These are phyloP conservation scores for Ciona savignyi DNA, from an alignment of 23 tunicate genomes.

Conservation along the genomic window DNA sequence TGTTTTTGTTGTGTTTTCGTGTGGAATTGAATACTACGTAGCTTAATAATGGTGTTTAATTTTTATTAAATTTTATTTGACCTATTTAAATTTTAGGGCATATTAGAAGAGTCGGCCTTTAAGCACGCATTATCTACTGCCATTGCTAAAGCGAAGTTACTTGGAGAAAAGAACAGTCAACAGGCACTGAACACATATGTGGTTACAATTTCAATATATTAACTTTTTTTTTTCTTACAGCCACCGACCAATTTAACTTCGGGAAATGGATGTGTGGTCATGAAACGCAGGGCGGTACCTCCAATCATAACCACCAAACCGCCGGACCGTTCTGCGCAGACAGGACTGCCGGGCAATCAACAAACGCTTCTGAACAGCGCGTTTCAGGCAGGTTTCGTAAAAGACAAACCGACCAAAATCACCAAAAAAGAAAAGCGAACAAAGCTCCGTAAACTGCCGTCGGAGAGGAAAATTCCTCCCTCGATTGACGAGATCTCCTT, in stretches of 20 bases:
- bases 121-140: conserved; percentile 44
- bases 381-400: not conserved
- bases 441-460: not conserved
- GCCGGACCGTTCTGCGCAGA: not conserved
- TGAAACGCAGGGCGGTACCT: conserved; percentile 75
- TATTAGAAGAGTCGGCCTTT: conserved; percentile 9
- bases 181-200: not conserved
- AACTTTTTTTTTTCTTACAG: not conserved
- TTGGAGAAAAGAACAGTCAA: conserved; percentile 18
- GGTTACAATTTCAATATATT: not conserved
- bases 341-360: not conserved
- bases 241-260: not conserved
- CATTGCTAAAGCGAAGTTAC: conserved; percentile 37
- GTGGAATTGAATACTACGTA: too few species aligned
- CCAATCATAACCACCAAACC: conserved; percentile 40
- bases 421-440: not conserved
- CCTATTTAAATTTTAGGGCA: too few species aligned
- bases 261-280: conserved; percentile 24
- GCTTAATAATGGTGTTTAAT: too few species aligned
- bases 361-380: not conserved
- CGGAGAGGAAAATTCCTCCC: not conserved
- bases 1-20: too few species aligned
- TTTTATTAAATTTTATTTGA: too few species aligned
- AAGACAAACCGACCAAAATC: not conserved
- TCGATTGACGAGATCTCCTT: conserved; percentile 11